Evolutionary conservation across 2,888 invertebrate genomes (phyloP).

Genomic region (Melikaiella ostensackeni): DNA sequence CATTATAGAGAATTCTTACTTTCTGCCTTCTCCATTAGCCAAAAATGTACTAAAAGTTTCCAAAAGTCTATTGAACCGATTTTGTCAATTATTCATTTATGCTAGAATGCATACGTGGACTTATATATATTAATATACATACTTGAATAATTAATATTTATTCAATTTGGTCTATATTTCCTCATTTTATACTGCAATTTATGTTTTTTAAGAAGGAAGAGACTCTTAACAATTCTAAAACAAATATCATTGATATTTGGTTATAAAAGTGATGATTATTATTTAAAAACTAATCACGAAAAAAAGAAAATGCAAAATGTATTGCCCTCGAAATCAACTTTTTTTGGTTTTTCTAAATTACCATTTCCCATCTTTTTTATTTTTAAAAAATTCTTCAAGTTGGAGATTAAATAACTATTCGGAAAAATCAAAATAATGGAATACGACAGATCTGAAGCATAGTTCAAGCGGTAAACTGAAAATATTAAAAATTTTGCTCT

Average conservation of each 20-base stretch:
- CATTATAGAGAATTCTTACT: background rate
- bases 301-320: background rate
- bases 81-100: background rate
- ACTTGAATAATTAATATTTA: background rate
- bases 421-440: no score
- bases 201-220: background rate
- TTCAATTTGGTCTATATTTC: background rate
- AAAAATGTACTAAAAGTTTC: background rate
- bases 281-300: background rate
- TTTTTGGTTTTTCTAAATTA: no score
- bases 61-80: background rate
- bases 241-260: background rate
- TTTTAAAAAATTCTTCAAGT: no score
- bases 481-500: no score
- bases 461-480: no score
- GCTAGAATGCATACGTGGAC: background rate
- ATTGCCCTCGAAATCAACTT: no score
- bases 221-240: background rate
- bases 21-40: background rate
- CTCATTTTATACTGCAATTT: background rate
- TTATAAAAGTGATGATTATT: background rate
- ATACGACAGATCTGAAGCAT: no score
- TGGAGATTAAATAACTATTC: no score
- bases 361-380: no score
- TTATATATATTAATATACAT: constrained; percentile 1